Evolutionary conservation across 2,113 vertebrate genomes (phyloP).

Genomic region (Onychorhynchus coronatus): DNA sequence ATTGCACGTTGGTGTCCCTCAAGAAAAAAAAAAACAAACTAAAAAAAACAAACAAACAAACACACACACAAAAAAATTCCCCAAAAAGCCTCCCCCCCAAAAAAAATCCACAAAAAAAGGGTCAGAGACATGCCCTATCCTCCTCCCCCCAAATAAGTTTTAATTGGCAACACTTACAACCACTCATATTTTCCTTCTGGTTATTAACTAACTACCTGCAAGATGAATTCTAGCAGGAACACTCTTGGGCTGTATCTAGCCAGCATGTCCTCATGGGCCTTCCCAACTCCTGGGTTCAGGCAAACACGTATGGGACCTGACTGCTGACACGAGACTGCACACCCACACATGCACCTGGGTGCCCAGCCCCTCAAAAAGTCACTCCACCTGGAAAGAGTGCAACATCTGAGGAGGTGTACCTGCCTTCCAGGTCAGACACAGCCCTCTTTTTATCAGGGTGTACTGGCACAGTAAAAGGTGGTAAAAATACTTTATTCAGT

Average conservation of each 20-base stretch:
- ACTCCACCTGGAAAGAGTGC: background rate
- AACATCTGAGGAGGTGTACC: background rate
- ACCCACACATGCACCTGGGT: rapidly evolving
- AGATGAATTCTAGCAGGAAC: background rate
- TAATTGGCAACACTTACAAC: background rate
- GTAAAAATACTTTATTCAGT: background rate
- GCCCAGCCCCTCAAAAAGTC: background rate
- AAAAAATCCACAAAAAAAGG: background rate
- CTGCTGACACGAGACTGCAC: background rate
- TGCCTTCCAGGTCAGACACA: background rate
- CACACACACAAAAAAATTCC: background rate
- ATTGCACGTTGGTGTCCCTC: background rate
- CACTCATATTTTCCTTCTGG: background rate
- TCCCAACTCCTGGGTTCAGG: background rate
- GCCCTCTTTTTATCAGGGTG: background rate
- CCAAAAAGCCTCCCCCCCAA: too few species aligned
- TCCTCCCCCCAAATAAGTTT: background rate
- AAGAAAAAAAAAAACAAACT: too few species aligned
- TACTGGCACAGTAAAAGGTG: background rate
- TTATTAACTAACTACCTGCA: background rate
- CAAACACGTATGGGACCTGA: background rate
- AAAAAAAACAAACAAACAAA: too few species aligned
- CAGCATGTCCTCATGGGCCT: background rate
- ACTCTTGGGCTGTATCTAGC: background rate
- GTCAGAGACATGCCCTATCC: background rate